These are phyloP conservation scores for Rana temporaria DNA, from an alignment of 2,113 vertebrate genomes.

Conservation along the genomic window DNA sequence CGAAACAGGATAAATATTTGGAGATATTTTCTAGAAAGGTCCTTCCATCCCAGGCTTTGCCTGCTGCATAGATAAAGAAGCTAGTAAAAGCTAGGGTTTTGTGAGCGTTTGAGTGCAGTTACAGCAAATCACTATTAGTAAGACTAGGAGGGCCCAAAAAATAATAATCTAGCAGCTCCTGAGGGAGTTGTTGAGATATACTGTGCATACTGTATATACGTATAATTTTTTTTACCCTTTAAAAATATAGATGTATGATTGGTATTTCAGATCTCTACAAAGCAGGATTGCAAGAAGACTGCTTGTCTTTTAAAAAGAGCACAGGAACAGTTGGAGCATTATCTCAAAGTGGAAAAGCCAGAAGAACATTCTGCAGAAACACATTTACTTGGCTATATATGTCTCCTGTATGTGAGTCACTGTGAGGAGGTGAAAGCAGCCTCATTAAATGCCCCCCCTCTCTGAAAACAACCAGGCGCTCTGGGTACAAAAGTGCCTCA, in stretches of 20 bases:
- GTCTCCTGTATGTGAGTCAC: conserved; percentile 29
- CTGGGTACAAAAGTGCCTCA: conserved; percentile 30
- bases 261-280: not conserved
- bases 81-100: too few relatives aligned
- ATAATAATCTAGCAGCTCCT: too few relatives aligned
- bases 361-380: not conserved
- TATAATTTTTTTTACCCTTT: too few relatives aligned
- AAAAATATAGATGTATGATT: not conserved
- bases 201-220: too few relatives aligned
- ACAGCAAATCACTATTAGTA: too few relatives aligned
- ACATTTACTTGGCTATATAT: conserved; percentile 12
- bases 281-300: not conserved
- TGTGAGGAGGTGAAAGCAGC: conserved; percentile 31
- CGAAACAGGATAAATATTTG: too few relatives aligned
- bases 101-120: too few relatives aligned
- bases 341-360: not conserved
- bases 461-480: conserved; percentile 17
- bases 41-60: too few relatives aligned
- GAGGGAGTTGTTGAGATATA: too few relatives aligned
- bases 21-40: too few relatives aligned
- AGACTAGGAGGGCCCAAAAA: too few relatives aligned
- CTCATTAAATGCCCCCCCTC: not conserved
- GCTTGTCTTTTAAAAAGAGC: not conserved
- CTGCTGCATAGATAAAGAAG: too few relatives aligned
- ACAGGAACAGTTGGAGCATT: not conserved